Conservation (phyloP, 2,888 invertebrate genomes). For the Ariolimax columbianus region DNA sequence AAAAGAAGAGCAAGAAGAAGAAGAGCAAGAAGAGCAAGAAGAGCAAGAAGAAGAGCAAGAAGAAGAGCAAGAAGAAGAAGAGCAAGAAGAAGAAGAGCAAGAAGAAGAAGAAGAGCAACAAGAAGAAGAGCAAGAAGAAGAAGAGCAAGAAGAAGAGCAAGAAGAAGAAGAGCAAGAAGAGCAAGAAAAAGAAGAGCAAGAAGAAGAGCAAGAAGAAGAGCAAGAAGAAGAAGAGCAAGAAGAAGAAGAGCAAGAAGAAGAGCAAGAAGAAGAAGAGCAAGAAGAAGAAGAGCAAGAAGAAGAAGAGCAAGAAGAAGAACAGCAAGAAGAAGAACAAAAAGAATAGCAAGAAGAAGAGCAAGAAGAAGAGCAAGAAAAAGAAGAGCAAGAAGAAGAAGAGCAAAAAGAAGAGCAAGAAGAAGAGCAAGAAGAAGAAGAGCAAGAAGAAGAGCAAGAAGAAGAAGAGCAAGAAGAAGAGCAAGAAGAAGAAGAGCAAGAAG, state of each 20-base stretch:
- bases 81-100: neutral
- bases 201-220: neutral
- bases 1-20: neutral
- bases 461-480: neutral
- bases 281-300: neutral
- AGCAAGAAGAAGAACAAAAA: too few relatives aligned
- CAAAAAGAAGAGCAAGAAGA: too few relatives aligned
- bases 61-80: too few relatives aligned
- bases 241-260: neutral
- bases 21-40: neutral
- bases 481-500: neutral
- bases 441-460: neutral
- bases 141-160: neutral
- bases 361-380: neutral
- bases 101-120: neutral
- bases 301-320: too few relatives aligned
- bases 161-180: neutral
- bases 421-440: neutral
- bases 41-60: too few relatives aligned
- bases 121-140: neutral
- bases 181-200: neutral
- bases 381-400: too few relatives aligned
- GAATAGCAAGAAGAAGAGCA: too few relatives aligned
- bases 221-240: neutral
- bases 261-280: neutral